Evolutionary conservation across 2,113 vertebrate genomes (phyloP).

Genomic region (Gopherus evgoodei): DNA sequence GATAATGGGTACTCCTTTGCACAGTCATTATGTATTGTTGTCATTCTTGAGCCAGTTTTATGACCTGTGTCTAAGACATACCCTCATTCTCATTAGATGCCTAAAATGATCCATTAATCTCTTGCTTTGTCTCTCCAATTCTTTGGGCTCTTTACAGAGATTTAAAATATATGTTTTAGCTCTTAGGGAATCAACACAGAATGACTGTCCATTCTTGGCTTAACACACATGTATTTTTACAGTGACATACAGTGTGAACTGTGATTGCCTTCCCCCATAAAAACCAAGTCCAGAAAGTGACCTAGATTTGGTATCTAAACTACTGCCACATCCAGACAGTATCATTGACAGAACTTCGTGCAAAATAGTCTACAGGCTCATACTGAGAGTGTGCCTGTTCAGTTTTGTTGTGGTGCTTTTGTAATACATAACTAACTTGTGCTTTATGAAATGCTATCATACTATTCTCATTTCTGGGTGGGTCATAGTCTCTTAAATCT

Average conservation of each 20-base stretch:
- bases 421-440: not conserved
- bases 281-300: not conserved
- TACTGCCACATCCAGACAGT: not conserved
- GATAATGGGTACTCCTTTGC: slow-evolving; percentile 66
- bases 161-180: not conserved
- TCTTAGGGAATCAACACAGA: not conserved
- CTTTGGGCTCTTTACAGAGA: not conserved
- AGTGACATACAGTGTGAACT: not conserved
- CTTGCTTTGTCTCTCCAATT: slow-evolving; percentile 5
- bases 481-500: not conserved
- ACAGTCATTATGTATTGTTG: slow-evolving; percentile 70
- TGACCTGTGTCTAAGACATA: slow-evolving; percentile 68
- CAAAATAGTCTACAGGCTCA: not conserved
- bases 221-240: not conserved
- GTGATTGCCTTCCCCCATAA: not conserved
- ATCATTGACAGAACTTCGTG: not conserved
- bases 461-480: not conserved
- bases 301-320: not conserved
- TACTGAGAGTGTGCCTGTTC: not conserved
- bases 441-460: not conserved
- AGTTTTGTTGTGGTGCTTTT: not conserved
- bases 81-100: slow-evolving; percentile 62
- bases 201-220: not conserved
- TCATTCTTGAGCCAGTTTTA: slow-evolving; percentile 74
- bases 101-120: slow-evolving; percentile 67